A percentile compares a stretch with the other conserved stretches of the same genome.
phyloP scores from a whole-genome alignment of 2,797 vertebrate species.

The Chelonia mydas region DNA sequence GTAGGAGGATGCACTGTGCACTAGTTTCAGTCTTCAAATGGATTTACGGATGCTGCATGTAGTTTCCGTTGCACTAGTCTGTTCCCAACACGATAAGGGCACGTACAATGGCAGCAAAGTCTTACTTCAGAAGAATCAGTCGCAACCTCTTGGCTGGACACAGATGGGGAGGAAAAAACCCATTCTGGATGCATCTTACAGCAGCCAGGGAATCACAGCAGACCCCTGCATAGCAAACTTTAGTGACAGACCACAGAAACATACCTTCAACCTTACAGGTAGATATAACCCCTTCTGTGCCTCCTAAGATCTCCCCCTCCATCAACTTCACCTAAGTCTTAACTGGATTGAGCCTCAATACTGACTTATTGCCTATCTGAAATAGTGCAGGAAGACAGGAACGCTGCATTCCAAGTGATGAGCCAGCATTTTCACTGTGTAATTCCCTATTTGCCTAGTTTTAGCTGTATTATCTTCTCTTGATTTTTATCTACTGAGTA shows the following conservation, averaged over 20 bases:
- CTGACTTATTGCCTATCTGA: not conserved
- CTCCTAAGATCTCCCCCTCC: not conserved
- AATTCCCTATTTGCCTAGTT: constrained; percentile 58
- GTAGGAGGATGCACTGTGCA: not conserved
- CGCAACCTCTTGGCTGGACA: not conserved
- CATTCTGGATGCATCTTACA: not conserved
- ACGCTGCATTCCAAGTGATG: constrained; percentile 15
- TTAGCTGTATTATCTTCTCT: constrained; percentile 55
- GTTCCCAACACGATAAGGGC: not conserved
- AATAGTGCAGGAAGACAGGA: not conserved
- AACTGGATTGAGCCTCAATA: not conserved
- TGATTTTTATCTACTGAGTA: constrained; percentile 48
- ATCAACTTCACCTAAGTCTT: not conserved
- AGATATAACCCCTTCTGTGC: not conserved
- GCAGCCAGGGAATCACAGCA: not conserved
- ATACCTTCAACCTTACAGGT: not conserved
- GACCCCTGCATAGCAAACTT: constrained; percentile 2
- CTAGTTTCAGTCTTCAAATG: not conserved
- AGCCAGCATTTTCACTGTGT: not conserved
- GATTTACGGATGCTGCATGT: not conserved
- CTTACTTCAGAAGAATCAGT: not conserved
- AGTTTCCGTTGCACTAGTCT: not conserved
- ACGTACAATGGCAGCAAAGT: not conserved
- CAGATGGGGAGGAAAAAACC: not conserved
- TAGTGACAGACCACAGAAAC: fast-evolving